Base-by-base conservation (phyloP, 2,113 vertebrate species). In the Thalassoma bifasciatum region DNA sequence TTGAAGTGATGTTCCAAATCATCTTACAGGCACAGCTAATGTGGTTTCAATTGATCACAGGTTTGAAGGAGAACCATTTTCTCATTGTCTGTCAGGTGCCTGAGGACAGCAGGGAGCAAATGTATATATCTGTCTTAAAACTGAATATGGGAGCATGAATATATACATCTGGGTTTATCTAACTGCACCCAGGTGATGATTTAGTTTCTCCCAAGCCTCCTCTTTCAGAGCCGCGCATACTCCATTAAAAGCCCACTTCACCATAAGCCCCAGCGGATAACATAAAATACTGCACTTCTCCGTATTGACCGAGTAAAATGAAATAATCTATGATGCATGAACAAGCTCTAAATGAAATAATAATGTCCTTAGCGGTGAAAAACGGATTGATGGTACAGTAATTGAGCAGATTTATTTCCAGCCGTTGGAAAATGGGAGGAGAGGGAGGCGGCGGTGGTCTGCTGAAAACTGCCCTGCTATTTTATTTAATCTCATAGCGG, bases 271-370 rank as follows among this genome's bases (percentile, higher is more conserved):
- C 88, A 90, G 95, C 88, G 89, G 91, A 89, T 90, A 84, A 88
- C 95, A 95, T 95, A 95, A 95, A 96, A 95, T 92, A 93, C 94
- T 93, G 94, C 89, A 88, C 94, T 95, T 95, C 95, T 95, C 95
- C 89, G 92, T 95, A 96, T 96, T 95, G 96, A 98, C 95, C 96
- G 95, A 94, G 93, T 91, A 93, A 96, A 97, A 96, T 96, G 95
- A 97, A 97, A 96, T 96, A 95, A 95, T 96, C 95, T 96, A 93
- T 96, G 95, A 96, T 97, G 95, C 95, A 94, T 96, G 95, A 97
- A 96, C 95, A 96, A 95, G 94, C 94, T 93, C 94, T 95, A 96
- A 98, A 97, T 94, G 95, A 97, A 99, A 98, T 97, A 98, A 98
- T 97, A 98, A 97, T 96, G 95, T 96, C 95, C 94, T 97, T 96